Evolutionary conservation across 64 coral and sea anemone genomes (phyloP).

Genomic region (Pocillopora verrucosa): DNA sequence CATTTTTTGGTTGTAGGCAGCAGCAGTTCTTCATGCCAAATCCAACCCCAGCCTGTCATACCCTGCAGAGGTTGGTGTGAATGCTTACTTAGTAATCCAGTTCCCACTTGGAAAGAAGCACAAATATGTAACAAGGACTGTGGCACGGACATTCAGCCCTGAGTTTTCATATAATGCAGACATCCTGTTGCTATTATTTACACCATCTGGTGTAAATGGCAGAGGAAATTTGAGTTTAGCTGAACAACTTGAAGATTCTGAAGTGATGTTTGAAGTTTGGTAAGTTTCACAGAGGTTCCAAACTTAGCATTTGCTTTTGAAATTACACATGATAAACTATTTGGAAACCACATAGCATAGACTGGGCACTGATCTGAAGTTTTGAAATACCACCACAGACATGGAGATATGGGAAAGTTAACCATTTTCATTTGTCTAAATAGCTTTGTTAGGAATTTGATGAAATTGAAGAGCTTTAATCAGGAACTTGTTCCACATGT

Average conservation of each 20-base stretch:
- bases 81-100: slow-evolving; percentile 76
- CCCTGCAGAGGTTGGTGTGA: slow-evolving; percentile 91
- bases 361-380: too few relatives aligned
- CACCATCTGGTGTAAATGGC: slow-evolving; percentile 36
- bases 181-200: slow-evolving; percentile 55
- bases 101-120: slow-evolving; percentile 76
- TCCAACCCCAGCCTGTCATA: slow-evolving; percentile 65
- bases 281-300: slow-evolving; percentile 25
- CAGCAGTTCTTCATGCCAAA: slow-evolving; percentile 42
- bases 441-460: too few relatives aligned
- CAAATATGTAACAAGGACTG: slow-evolving; percentile 67
- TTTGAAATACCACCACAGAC: too few relatives aligned
- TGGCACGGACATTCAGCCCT: slow-evolving; percentile 88
- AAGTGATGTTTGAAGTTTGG: slow-evolving; percentile 94
- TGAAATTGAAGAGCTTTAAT: too few relatives aligned
- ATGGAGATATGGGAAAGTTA: too few relatives aligned
- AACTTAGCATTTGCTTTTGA: too few relatives aligned
- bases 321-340: neutral
- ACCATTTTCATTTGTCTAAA: too few relatives aligned
- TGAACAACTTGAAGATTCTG: slow-evolving; percentile 82
- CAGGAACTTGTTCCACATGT: too few relatives aligned
- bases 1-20: slow-evolving; percentile 53
- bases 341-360: too few relatives aligned
- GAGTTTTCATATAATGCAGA: slow-evolving; percentile 82
- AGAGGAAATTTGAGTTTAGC: slow-evolving; percentile 62